These are phyloP conservation scores for Theristicus caerulescens DNA, from an alignment of 2,113 vertebrate genomes.

Conservation along the genomic window DNA sequence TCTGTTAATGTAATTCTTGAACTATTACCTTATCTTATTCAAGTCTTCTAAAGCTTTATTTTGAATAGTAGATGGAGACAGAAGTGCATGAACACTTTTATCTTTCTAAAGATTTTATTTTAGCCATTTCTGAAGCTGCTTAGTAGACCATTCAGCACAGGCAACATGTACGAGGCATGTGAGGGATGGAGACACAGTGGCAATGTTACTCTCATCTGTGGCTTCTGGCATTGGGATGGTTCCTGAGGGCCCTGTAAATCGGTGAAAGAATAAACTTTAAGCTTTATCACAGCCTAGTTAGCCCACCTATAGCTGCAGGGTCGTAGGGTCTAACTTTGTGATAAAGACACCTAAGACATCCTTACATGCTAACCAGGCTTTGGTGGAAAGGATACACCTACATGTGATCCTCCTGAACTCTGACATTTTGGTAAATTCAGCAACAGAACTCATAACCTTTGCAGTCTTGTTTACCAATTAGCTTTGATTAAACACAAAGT, in stretches of 20 bases:
- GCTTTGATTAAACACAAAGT: background rate
- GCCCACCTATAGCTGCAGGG: background rate
- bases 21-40: background rate
- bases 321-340: background rate
- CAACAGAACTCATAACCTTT: background rate
- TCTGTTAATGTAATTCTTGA: background rate
- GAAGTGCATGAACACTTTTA: background rate
- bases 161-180: background rate
- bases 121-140: background rate
- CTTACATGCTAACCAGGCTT: background rate
- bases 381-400: background rate
- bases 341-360: background rate
- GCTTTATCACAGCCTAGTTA: background rate
- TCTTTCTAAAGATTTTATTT: background rate
- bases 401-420: background rate
- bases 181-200: background rate
- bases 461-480: background rate
- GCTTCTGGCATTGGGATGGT: background rate
- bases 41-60: background rate
- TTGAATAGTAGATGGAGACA: background rate
- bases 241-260: background rate
- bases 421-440: background rate
- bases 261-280: background rate
- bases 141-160: background rate
- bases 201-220: background rate